A percentile compares a stretch with the other conserved stretches of the same genome.
These are phyloP conservation scores for Mionectes olivaceus DNA, from an alignment of 2,797 vertebrate species.

Conservation along the genomic window DNA sequence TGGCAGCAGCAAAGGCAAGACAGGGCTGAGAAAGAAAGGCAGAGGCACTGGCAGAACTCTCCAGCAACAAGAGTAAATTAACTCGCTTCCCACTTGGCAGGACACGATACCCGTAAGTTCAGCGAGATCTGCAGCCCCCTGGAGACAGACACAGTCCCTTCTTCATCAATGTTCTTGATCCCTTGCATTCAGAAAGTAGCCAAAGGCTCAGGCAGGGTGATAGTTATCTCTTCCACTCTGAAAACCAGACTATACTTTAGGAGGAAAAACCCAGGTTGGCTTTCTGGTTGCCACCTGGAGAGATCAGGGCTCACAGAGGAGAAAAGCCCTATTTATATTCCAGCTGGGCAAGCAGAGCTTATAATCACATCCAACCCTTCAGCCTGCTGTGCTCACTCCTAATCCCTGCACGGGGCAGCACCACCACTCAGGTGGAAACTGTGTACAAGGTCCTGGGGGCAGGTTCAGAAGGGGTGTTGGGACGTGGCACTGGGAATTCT, in stretches of 20 bases:
- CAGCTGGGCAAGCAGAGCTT: background rate
- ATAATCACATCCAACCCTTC: background rate
- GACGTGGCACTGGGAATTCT: background rate
- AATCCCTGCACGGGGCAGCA: background rate
- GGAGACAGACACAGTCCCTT: background rate
- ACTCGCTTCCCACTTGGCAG: background rate
- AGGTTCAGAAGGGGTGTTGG: background rate
- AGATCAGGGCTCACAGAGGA: background rate
- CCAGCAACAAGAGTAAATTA: background rate
- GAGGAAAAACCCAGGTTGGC: conserved; percentile 2
- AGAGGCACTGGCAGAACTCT: background rate
- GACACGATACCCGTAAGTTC: background rate
- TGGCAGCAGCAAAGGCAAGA: background rate
- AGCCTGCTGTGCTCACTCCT: conserved; percentile 8
- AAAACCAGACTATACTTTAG: background rate
- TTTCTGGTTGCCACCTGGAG: background rate
- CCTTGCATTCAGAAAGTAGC: background rate
- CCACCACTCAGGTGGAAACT: background rate
- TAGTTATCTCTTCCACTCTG: background rate
- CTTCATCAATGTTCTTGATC: background rate
- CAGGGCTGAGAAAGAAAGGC: background rate
- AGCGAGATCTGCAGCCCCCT: background rate
- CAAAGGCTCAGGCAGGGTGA: background rate
- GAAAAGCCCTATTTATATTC: background rate
- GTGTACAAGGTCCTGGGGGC: background rate